These are phyloP conservation scores for Coleophora flavipennella DNA, from an alignment of 2,888 invertebrate species.

Conservation along the genomic window DNA sequence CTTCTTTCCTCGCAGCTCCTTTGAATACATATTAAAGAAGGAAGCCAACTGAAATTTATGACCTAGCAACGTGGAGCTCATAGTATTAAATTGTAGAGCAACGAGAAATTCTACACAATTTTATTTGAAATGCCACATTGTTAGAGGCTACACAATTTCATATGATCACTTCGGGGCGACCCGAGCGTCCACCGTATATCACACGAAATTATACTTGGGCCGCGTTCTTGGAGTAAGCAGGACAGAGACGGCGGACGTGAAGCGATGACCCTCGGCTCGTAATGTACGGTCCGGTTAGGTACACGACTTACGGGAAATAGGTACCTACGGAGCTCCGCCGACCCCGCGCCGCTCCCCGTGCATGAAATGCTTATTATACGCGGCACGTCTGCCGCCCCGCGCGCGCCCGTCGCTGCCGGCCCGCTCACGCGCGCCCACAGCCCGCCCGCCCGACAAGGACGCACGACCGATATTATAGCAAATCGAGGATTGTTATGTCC, in stretches of 20 bases:
- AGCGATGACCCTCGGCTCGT: conserved; percentile 71
- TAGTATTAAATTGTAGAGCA: conserved; percentile 4
- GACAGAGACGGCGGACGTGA: conserved; percentile 60
- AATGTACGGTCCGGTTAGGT: conserved; percentile 74
- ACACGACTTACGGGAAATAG: conserved; percentile 71
- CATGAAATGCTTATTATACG: conserved; percentile 77
- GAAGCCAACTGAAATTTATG: no score
- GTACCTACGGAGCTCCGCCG: conserved; percentile 60
- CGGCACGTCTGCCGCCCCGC: conserved; percentile 67
- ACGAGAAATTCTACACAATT: not conserved
- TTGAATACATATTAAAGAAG: conserved; percentile 28
- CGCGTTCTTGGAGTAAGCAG: conserved; percentile 45
- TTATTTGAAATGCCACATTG: conserved; percentile 28
- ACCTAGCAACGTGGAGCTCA: conserved; percentile 3
- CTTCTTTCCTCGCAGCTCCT: conserved; percentile 32
- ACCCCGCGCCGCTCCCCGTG: conserved; percentile 64
- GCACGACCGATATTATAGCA: conserved; percentile 70
- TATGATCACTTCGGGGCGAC: conserved; percentile 53
- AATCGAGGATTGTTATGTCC: conserved; percentile 74
- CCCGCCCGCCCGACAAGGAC: conserved; percentile 50
- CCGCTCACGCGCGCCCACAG: conserved; percentile 45
- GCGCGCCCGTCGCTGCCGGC: conserved; percentile 47
- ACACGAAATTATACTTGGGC: conserved; percentile 65
- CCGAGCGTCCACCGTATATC: conserved; percentile 61
- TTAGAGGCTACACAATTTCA: conserved; percentile 44